phyloP scores from a whole-genome alignment of 2,888 invertebrate genomes.

The Melanotus villosus region DNA sequence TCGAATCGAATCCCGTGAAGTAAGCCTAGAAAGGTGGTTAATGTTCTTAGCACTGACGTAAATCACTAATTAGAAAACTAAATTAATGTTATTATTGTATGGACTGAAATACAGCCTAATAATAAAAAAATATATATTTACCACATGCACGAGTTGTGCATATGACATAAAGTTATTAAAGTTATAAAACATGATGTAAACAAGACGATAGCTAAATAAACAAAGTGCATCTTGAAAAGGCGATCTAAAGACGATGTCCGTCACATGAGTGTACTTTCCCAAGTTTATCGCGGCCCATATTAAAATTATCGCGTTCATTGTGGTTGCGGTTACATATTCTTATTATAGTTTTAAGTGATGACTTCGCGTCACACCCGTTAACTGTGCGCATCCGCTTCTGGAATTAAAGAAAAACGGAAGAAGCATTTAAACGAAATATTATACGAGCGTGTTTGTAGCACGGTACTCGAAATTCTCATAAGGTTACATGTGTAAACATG shows the following conservation, averaged over 20 bases:
- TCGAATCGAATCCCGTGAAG: too few species aligned
- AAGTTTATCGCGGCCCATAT: slow-evolving; percentile 37
- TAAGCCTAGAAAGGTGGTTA: too few species aligned
- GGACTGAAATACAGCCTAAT: too few species aligned
- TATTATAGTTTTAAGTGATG: slow-evolving; percentile 59
- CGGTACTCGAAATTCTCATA: slow-evolving; percentile 58
- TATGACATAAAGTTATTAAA: too few species aligned
- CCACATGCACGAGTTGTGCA: too few species aligned
- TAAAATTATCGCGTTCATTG: slow-evolving; percentile 41
- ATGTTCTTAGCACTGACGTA: too few species aligned
- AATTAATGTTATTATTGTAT: too few species aligned
- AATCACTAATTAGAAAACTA: too few species aligned
- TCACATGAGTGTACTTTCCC: slow-evolving; percentile 29
- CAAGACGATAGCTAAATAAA: too few species aligned
- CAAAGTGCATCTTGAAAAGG: too few species aligned
- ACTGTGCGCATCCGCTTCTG: slow-evolving; percentile 65
- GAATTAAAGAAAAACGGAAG: slow-evolving; percentile 67
- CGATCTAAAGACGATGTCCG: slow-evolving; percentile 11
- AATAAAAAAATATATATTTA: too few species aligned
- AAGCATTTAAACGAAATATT: slow-evolving; percentile 64
- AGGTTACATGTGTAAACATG: slow-evolving; percentile 51
- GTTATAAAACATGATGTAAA: too few species aligned
- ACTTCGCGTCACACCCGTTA: slow-evolving; percentile 67
- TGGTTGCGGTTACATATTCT: slow-evolving; percentile 45
- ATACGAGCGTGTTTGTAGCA: slow-evolving; percentile 54